phyloP scores from a whole-genome alignment of 2,797 vertebrate species.

The Urosaurus nigricauda region DNA sequence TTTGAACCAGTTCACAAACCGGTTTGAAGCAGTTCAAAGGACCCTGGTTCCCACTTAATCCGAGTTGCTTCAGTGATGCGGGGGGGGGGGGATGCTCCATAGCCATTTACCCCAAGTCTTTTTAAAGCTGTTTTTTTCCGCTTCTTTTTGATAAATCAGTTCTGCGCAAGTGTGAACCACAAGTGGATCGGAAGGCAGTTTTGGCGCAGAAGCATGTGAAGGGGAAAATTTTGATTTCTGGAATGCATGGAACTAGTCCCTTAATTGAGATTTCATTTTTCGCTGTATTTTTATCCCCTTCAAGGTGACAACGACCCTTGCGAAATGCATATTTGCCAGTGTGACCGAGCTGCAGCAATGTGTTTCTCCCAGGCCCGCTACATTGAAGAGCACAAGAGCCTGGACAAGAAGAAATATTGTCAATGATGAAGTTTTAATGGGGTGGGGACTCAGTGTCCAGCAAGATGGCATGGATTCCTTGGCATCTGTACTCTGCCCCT shows the following conservation, averaged over 20 bases:
- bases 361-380: slow-evolving; percentile 42
- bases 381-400: slow-evolving; percentile 25
- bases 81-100: too few relatives aligned
- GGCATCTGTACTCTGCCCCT: too few relatives aligned
- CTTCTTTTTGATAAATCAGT: too few relatives aligned
- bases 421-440: not conserved
- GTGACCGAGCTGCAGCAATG: slow-evolving; percentile 23
- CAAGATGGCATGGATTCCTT: not conserved
- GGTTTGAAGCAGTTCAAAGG: too few relatives aligned
- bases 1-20: too few relatives aligned
- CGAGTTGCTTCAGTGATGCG: too few relatives aligned
- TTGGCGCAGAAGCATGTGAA: not conserved
- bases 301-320: slow-evolving; percentile 15
- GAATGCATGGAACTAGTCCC: not conserved
- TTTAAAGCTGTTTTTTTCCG: too few relatives aligned
- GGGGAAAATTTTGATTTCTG: not conserved
- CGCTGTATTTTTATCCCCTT: not conserved
- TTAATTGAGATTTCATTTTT: not conserved
- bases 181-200: too few relatives aligned
- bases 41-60: too few relatives aligned
- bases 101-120: too few relatives aligned
- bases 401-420: slow-evolving; percentile 34
- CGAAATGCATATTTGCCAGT: slow-evolving; percentile 25
- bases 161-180: too few relatives aligned
- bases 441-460: not conserved